Evolutionary conservation across 2,797 vertebrate species (phyloP).

Genomic region (Odontamblyopus lacepedii): DNA sequence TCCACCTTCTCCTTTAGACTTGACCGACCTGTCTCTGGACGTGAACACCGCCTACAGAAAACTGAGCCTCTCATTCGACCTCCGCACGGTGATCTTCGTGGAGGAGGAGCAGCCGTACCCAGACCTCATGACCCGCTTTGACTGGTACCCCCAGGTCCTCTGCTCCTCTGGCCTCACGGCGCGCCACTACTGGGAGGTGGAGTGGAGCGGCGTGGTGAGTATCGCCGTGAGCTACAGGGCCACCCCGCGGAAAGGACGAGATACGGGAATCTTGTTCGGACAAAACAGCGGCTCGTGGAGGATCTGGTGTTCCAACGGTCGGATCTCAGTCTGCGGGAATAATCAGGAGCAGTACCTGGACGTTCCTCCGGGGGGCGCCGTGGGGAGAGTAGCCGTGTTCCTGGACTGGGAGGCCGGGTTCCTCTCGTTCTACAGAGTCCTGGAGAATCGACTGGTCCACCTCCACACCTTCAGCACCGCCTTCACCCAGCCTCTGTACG

Average conservation of each 20-base stretch:
- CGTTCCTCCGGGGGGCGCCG: not conserved
- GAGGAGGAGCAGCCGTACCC: constrained; percentile 5
- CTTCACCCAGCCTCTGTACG: not conserved
- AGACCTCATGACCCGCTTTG: not conserved
- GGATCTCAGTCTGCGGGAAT: not conserved
- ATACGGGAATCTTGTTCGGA: not conserved
- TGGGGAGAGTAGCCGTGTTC: not conserved
- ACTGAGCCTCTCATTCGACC: not conserved
- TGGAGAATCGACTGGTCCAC: not conserved
- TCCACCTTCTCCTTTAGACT: not conserved
- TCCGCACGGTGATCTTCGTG: not conserved
- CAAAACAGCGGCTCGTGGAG: not conserved
- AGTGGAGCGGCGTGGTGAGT: not conserved
- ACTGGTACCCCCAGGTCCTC: constrained; percentile 3
- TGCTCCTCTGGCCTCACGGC: not conserved
- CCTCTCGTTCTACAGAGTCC: constrained; percentile 3
- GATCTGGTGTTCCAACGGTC: not conserved
- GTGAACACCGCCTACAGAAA: constrained; percentile 1
- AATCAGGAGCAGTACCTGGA: not conserved
- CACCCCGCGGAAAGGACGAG: not conserved
- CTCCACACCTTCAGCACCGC: not conserved
- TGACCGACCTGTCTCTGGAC: not conserved
- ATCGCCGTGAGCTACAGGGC: not conserved
- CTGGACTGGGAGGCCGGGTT: not conserved
- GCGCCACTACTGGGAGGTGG: constrained; percentile 8